Conservation (phyloP, 1,140 invertebrate genomes). For the Littorina saxatilis region DNA sequence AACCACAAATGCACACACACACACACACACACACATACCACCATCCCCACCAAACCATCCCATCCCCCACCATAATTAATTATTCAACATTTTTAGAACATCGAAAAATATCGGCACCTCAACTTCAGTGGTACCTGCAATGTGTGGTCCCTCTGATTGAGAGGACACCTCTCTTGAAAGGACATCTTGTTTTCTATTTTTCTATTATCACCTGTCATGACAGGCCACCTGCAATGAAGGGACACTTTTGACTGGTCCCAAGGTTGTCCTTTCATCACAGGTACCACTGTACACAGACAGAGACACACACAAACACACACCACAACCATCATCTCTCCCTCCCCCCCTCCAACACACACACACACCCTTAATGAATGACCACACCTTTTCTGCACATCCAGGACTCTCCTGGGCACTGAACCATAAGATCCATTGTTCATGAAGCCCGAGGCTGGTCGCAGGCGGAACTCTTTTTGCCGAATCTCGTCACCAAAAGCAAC, state of each 20-base stretch:
- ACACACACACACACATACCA: constrained; percentile 1
- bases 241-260: background rate
- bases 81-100: too few relatives aligned
- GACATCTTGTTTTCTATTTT: too few relatives aligned
- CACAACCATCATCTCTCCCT: too few relatives aligned
- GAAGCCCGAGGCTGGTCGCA: constrained; percentile 41
- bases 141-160: too few relatives aligned
- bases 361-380: background rate
- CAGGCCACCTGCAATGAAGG: background rate
- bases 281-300: too few relatives aligned
- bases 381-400: constrained; percentile 52
- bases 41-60: too few relatives aligned
- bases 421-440: constrained; percentile 63
- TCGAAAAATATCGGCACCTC: too few relatives aligned
- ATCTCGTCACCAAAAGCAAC: constrained; percentile 52
- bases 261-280: too few relatives aligned
- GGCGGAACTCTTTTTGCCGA: constrained; percentile 47
- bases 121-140: too few relatives aligned
- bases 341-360: background rate
- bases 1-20: constrained; percentile 1
- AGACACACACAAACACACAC: too few relatives aligned
- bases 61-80: too few relatives aligned
- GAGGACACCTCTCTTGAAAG: too few relatives aligned
- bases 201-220: background rate
- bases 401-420: constrained; percentile 50